Evolutionary conservation across 1,140 invertebrate species (phyloP), one percentile per base, ranked within the genome.

Genomic region (Diuraphis noxia): DNA sequence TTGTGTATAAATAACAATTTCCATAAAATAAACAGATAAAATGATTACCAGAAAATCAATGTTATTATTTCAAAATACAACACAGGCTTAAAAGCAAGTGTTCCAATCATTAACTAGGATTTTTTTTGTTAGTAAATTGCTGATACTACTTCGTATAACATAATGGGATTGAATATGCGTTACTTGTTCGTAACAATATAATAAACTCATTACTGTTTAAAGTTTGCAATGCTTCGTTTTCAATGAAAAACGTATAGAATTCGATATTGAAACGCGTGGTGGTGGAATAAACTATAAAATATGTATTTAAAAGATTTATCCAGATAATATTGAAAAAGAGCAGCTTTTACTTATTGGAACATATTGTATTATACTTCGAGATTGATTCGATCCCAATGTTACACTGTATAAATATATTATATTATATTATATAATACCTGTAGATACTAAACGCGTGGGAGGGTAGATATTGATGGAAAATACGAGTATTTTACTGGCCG

Each of bases 401-500:
- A 17, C 56, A 34, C 56, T 72, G 30, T 72, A 72, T 72, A 72
- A 5, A 72, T 38, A 36, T 79, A 79, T 38, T 79, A 79, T 38
- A 36, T 36, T 23, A 23, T 38, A 40, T 82, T 41, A 43, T 43
- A 82, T 41, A 82, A 72, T 72, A 82, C 82, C 82, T 86, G 34
- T 38, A 86, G 34, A 21, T 52, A 86, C 21, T 52, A 86, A 52
- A 36, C 34, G 43, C 1, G 7, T 21, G 10, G 34, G 23, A 41
- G 84, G 56, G 56, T 72, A 72, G 56, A 72, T 36, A 49, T 49
- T 41, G 34, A 86, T 52, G 34, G 34, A 25, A 52, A 84, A 84
- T 86, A 86, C 85, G 34, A 86, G 85, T 38, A 52, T 86, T 86
- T 52, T 52, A 52, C 85, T 52, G 85, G 85, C 34, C 43, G 19